These are phyloP conservation scores for Sebastes nivosus DNA, from an alignment of 2,797 vertebrate genomes.

Conservation along the genomic window DNA sequence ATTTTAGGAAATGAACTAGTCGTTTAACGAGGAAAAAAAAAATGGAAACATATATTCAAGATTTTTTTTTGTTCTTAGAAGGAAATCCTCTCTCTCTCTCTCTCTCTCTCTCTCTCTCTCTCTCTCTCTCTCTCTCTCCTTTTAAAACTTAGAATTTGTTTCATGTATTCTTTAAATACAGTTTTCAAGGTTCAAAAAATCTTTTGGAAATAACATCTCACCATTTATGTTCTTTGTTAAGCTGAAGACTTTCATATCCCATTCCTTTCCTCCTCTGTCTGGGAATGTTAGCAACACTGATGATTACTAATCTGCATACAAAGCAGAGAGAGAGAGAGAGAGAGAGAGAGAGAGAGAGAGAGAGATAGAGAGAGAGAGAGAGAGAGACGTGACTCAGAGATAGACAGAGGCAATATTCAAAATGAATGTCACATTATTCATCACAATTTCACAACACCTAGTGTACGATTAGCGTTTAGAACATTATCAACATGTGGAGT, in stretches of 20 bases:
- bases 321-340: neutral
- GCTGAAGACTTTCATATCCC: conserved; percentile 29
- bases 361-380: neutral
- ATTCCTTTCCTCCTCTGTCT: conserved; percentile 38
- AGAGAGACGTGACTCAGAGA: conserved; percentile 2
- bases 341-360: neutral
- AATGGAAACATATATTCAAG: too few relatives aligned
- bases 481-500: neutral
- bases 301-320: neutral
- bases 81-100: too few relatives aligned
- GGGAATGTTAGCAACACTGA: neutral
- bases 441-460: neutral
- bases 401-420: neutral
- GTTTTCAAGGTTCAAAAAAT: neutral
- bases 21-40: too few relatives aligned
- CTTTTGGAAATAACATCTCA: conserved; percentile 34
- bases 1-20: too few relatives aligned
- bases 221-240: conserved; percentile 72
- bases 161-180: neutral
- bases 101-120: too few relatives aligned
- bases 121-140: too few relatives aligned
- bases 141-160: too few relatives aligned
- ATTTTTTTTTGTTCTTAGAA: too few relatives aligned
- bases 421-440: neutral
- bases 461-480: neutral